A percentile compares a stretch with the other conserved stretches of the same genome.
These are phyloP conservation scores for Cyprinella venusta DNA, from an alignment of 2,797 vertebrate genomes.

Conservation along the genomic window DNA sequence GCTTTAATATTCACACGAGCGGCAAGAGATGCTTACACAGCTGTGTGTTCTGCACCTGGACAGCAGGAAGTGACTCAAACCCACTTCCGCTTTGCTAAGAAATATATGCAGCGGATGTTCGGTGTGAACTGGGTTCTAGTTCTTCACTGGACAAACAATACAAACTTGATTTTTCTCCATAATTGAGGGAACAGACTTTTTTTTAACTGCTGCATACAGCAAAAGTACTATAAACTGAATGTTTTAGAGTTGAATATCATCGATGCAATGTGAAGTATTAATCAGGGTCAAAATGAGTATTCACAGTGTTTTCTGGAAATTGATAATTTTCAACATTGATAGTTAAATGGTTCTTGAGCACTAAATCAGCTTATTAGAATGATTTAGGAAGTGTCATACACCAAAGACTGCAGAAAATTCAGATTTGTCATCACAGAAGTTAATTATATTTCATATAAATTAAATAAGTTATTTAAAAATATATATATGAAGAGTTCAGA, in stretches of 20 bases:
- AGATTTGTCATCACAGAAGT: background rate
- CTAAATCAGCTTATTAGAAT: background rate
- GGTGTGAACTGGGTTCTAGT: background rate
- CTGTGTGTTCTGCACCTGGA: constrained; percentile 54
- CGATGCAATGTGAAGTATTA: background rate
- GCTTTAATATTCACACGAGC: constrained; percentile 60
- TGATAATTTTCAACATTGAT: background rate
- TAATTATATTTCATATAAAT: background rate
- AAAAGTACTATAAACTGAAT: background rate
- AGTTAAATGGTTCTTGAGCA: background rate
- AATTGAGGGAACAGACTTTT: background rate
- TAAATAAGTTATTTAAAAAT: no score
- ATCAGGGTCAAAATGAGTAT: background rate
- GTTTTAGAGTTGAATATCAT: background rate
- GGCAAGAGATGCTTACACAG: constrained; percentile 59
- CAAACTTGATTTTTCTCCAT: background rate
- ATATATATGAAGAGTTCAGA: no score
- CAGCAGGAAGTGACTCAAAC: constrained; percentile 62
- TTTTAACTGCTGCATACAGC: no score
- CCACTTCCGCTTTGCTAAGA: constrained; percentile 60
- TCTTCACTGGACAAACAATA: background rate
- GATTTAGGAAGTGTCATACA: background rate
- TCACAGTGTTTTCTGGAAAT: background rate
- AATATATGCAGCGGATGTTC: constrained; percentile 24
- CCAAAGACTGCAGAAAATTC: no score